Evolutionary conservation across 64 coral and sea anemone species (phyloP), one percentile per base, ranked within the genome.

Genomic region (Actinia equina): DNA sequence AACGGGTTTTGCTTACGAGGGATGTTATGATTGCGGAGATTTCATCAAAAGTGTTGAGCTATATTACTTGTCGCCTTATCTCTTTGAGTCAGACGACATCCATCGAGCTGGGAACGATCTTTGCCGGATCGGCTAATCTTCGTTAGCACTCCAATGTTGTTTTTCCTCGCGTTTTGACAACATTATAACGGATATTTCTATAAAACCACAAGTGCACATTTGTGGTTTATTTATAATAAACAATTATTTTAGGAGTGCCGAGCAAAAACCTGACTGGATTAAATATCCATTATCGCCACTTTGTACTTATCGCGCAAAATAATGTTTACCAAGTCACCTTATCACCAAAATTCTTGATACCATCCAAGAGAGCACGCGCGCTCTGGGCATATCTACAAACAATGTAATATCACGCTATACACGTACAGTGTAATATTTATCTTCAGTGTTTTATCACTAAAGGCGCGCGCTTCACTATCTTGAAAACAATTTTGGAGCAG

Each of bases 11-110:
- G 19, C 25, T 74, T 74, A 15, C 25, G 15, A 41, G 69, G 26
- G 69, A 14, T 81, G 78, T 81, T 81, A 49, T 81, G 78, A 81
- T 52, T 81, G 78, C 43, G 43, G 78, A 25, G 78, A 81, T 81
- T 81, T 81, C 78, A 81, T 81, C 78, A 37, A 81, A 81, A 22
- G 78, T 81, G 78, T 81, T 81, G 78, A 81, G 69, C 15, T 81
- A 44, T 81, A 81, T 81, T 81, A 81, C n/a, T 81, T 81, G 78
- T 81, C 78, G 27, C 78, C 49, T 49, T 52, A 81, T 81, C 78
- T 81, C 22, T n/a, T 44, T 17, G 16, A 81, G 78, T 17, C 78
- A 49, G 43, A 81, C n/a, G 49, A 81, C 78, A 81, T 44, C 49
- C 20, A 81, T 44, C 78, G 78, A 81, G 78, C 69, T 30, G 69